Evolutionary conservation across 2,797 vertebrate genomes (phyloP).

Genomic region (Melanotaenia parkinsoni): DNA sequence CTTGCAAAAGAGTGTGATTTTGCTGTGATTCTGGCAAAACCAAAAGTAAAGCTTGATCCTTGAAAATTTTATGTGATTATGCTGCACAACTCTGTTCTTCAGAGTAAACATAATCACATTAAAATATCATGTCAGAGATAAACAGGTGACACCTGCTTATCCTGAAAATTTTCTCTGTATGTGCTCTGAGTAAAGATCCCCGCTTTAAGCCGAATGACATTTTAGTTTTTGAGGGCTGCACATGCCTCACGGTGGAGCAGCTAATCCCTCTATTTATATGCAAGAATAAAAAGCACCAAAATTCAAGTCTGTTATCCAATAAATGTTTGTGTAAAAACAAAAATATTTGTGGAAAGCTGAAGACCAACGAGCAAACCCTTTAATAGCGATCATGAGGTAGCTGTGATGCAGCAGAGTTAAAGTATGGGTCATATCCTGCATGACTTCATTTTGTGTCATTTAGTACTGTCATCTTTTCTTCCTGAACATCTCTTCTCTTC

Average conservation of each 20-base stretch:
- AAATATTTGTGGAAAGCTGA: too few relatives aligned
- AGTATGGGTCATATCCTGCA: not conserved
- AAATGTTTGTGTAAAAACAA: not conserved
- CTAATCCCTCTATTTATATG: slow-evolving; percentile 9
- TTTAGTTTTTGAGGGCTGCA: not conserved
- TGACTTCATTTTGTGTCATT: not conserved
- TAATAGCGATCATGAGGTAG: not conserved
- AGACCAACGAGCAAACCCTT: not conserved
- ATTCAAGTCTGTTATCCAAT: not conserved
- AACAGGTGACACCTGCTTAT: not conserved
- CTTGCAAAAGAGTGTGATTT: slow-evolving; percentile 45
- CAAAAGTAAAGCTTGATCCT: slow-evolving; percentile 18
- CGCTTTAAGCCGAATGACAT: slow-evolving; percentile 13
- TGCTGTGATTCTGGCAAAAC: slow-evolving; percentile 46
- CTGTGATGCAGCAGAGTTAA: not conserved
- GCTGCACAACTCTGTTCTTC: slow-evolving; percentile 35
- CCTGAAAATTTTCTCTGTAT: not conserved
- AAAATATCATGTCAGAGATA: slow-evolving; percentile 6
- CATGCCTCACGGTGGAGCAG: not conserved
- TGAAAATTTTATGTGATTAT: slow-evolving; percentile 53
- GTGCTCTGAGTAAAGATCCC: slow-evolving; percentile 5
- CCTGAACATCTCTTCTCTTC: not conserved
- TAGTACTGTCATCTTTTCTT: slow-evolving; percentile 1
- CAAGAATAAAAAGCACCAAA: not conserved
- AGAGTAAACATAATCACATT: slow-evolving; percentile 54